Base-by-base conservation (phyloP, 2,113 vertebrate species). In the Sardina pilchardus region DNA sequence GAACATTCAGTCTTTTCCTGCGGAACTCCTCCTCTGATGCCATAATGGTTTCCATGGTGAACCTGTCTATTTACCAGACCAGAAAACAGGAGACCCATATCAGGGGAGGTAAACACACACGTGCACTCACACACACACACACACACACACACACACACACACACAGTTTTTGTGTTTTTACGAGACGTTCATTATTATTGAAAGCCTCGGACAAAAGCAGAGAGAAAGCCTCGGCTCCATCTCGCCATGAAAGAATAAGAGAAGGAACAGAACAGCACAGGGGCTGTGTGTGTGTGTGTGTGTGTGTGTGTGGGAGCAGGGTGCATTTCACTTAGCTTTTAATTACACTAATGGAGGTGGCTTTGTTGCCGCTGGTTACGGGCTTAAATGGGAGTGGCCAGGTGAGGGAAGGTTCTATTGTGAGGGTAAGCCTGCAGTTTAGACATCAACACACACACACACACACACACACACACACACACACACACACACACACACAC, bases 271-370 rank as follows among this genome's bases (percentile, higher is more conserved):
- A 10, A 44, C 12, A 36, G 39, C 39, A 1, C 2, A 39, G 21
- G 81, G 56, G 44, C 81, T 9, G 45, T 47, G 45, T 14, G 45
- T 47, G 45, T 47, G 45, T 12, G 9, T 47, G 45, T 12, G 45
- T 1, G 45, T 78, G 43, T 67, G 89, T 88, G 90, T 87, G 89
- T 90, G 90, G 90, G 93, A 91, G 88, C 91, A 91, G 91, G 90
- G 90, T 94, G 92, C 91, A 91, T 93, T 94, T 93, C 86, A 92
- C 93, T 94, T 90, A 89, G 63, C 91, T 88, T 92, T 90, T 94
- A 94, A 95, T 95, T 94, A 93, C 93, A 81, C 91, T 94, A 94
- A 95, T 95, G 94, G 92, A 93, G 91, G 90, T 89, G 80, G 86
- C 89, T 92, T 93, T 94, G 92, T 94, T 86, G 85, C 86, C 86